A percentile compares a stretch with the other conserved stretches of the same genome.
These are phyloP conservation scores for Conus betulinus DNA, from an alignment of 1,140 invertebrate genomes.

Conservation along the genomic window DNA sequence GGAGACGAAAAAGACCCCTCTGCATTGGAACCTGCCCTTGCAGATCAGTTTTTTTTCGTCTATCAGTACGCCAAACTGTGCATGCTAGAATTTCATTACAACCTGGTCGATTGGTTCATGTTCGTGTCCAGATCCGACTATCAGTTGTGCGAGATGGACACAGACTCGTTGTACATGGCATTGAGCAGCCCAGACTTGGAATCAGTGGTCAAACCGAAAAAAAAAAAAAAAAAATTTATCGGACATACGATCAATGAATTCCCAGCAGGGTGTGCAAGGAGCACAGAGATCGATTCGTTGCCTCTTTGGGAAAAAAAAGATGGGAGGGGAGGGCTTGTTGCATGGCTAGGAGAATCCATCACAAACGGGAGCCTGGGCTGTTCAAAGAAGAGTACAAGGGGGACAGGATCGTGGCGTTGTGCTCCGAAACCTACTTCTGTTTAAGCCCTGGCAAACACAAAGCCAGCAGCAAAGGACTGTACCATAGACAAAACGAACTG, in stretches of 20 bases:
- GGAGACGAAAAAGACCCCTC: background rate
- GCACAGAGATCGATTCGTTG: constrained; percentile 9
- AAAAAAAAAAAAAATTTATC: too few relatives aligned
- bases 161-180: too few relatives aligned
- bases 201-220: too few relatives aligned
- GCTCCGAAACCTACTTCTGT: background rate
- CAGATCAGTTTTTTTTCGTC: background rate
- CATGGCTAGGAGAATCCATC: background rate
- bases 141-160: too few relatives aligned
- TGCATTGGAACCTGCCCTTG: background rate
- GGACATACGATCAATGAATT: background rate
- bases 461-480: background rate
- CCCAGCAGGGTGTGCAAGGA: background rate
- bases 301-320: too few relatives aligned
- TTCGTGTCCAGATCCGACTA: background rate
- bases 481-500: background rate
- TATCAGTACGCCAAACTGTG: constrained; percentile 33
- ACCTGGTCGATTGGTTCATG: background rate
- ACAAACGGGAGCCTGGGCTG: background rate
- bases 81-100: too few relatives aligned
- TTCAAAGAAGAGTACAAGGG: too few relatives aligned
- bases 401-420: too few relatives aligned
- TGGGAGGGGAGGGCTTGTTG: background rate
- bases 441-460: background rate
- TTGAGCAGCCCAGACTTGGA: too few relatives aligned